These are phyloP conservation scores for Phalacrocorax pelagicus DNA, from an alignment of 2,113 vertebrate species.

Conservation along the genomic window DNA sequence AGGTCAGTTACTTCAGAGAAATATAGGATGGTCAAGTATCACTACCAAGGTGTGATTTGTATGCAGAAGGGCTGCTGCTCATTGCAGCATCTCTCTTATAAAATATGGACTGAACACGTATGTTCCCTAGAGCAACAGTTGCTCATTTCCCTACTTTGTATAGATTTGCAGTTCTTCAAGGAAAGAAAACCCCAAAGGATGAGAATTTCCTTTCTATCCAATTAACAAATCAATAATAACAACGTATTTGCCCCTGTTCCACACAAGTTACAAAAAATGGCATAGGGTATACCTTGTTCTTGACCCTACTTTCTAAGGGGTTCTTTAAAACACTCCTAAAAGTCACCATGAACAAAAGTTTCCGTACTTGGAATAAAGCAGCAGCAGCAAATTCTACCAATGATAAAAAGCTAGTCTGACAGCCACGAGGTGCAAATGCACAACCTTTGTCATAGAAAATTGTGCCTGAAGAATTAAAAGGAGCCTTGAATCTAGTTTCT, in stretches of 20 bases:
- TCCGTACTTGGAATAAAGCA: neutral
- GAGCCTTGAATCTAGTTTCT: neutral
- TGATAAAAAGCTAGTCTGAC: neutral
- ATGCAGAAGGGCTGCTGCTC: neutral
- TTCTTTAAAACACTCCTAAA: neutral
- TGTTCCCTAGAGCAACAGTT: neutral
- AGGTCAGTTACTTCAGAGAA: conserved; percentile 1
- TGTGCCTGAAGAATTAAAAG: neutral
- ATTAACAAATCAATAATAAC: neutral
- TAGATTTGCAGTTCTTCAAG: neutral
- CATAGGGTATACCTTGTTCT: neutral
- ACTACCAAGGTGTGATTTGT: neutral
- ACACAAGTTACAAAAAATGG: neutral
- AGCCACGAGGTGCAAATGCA: neutral
- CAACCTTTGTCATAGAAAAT: neutral
- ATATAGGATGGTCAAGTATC: neutral
- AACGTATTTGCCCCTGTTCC: neutral
- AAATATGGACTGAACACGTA: neutral
- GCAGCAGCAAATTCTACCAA: neutral
- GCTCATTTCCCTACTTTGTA: neutral
- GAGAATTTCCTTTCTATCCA: neutral
- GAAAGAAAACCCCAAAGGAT: neutral
- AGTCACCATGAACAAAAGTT: neutral
- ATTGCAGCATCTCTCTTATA: neutral
- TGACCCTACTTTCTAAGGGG: neutral